Percentiles rank a stretch among this genome's conserved stretches.
These are phyloP conservation scores for Triplophysa yarkandensis DNA, from an alignment of 2,797 vertebrate species.

Conservation along the genomic window DNA sequence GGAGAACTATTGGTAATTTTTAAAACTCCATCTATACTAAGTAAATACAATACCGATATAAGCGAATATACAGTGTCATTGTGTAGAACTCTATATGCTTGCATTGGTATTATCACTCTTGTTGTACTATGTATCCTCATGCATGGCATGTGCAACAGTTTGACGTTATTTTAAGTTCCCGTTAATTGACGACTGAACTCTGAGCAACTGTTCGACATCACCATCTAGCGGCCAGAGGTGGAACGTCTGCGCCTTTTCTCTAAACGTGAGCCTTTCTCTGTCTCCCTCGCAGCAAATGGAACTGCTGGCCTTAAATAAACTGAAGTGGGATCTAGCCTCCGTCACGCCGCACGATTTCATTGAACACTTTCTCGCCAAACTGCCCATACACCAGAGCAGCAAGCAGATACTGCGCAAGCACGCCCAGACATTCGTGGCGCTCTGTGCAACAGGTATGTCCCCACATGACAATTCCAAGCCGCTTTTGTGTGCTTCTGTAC, in stretches of 20 bases:
- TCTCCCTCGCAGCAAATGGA: constrained; percentile 89
- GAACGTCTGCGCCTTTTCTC: constrained; percentile 22
- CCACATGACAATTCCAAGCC: neutral
- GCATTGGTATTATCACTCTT: neutral
- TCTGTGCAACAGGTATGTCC: constrained; percentile 94
- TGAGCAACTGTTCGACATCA: constrained; percentile 38
- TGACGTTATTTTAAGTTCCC: constrained; percentile 4
- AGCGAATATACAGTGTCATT: no score
- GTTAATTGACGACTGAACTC: no score
- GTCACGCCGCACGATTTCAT: constrained; percentile 98
- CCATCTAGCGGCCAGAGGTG: constrained; percentile 53
- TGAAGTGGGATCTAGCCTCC: constrained; percentile 98
- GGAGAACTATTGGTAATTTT: constrained; percentile 89
- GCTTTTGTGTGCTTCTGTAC: neutral
- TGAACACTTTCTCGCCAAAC: constrained; percentile 96
- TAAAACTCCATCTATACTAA: neutral
- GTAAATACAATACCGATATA: no score
- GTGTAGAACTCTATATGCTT: neutral
- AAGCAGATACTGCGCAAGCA: constrained; percentile 97
- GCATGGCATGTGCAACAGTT: neutral
- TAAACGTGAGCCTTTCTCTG: constrained; percentile 31
- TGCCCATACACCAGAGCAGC: constrained; percentile 88
- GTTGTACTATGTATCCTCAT: neutral
- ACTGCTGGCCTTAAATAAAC: constrained; percentile 93
- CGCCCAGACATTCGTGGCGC: constrained; percentile 96